These are phyloP conservation scores for Lithophane socia DNA, from an alignment of 2,888 invertebrate genomes.

Conservation along the genomic window DNA sequence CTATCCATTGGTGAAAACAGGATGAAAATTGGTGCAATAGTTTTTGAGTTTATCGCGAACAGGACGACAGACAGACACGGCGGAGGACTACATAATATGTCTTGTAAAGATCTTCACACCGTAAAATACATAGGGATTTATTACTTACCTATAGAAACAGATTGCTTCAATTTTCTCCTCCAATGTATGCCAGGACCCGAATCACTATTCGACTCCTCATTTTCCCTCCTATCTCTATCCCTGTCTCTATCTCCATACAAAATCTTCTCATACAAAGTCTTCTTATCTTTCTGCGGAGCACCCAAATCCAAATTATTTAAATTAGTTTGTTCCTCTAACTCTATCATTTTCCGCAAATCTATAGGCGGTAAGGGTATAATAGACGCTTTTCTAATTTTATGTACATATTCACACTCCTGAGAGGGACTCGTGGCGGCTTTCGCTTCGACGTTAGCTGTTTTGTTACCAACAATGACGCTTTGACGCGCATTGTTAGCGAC, in stretches of 20 bases:
- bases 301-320: slow-evolving; percentile 75
- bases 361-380: slow-evolving; percentile 83
- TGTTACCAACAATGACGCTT: slow-evolving; percentile 86
- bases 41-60: too few species aligned
- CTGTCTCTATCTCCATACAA: slow-evolving; percentile 80
- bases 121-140: too few species aligned
- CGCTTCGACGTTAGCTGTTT: slow-evolving; percentile 68
- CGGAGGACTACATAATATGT: too few species aligned
- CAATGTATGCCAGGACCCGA: slow-evolving; percentile 80
- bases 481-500: slow-evolving; percentile 86
- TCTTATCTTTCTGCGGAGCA: slow-evolving; percentile 82
- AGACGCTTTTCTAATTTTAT: slow-evolving; percentile 85
- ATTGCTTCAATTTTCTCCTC: slow-evolving; percentile 78
- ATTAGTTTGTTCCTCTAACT: slow-evolving; percentile 75
- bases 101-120: too few species aligned
- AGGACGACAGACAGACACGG: too few species aligned
- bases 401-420: slow-evolving; percentile 82
- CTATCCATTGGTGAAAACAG: too few species aligned
- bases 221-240: slow-evolving; percentile 73
- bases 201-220: slow-evolving; percentile 69
- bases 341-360: slow-evolving; percentile 81
- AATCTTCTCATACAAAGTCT: slow-evolving; percentile 86
- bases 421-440: slow-evolving; percentile 67
- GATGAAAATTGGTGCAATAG: too few species aligned
- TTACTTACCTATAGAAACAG: slow-evolving; percentile 65